phyloP scores from a whole-genome alignment of 2,797 vertebrate species.

The Chaetophractus vellerosus region DNA sequence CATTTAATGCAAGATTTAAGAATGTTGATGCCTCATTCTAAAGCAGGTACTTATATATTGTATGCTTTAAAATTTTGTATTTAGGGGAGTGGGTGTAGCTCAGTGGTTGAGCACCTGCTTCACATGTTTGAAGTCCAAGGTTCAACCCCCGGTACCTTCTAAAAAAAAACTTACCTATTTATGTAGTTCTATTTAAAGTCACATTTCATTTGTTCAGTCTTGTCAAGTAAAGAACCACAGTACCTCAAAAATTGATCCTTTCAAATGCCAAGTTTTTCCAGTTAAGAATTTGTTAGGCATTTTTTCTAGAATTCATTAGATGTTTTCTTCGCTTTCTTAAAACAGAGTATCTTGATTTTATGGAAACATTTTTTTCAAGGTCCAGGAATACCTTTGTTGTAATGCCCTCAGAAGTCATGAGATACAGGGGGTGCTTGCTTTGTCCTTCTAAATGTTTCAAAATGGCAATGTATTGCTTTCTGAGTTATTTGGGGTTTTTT shows the following conservation, averaged over 20 bases:
- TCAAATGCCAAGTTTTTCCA: constrained; percentile 18
- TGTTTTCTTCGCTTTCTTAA: constrained; percentile 20
- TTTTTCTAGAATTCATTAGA: constrained; percentile 19
- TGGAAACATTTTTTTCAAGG: constrained; percentile 22
- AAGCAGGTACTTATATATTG: constrained; percentile 92
- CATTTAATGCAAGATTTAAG: constrained; percentile 97
- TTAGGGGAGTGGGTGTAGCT: not conserved
- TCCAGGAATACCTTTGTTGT: not conserved
- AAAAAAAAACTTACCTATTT: not conserved
- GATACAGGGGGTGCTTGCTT: not conserved
- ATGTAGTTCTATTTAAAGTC: not conserved
- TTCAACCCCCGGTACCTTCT: no score
- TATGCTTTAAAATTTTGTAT: not conserved
- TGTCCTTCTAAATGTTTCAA: constrained; percentile 2
- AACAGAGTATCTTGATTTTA: not conserved
- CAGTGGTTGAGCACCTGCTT: no score
- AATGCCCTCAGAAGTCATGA: not conserved
- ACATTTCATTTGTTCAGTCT: not conserved
- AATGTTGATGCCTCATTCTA: constrained; percentile 97
- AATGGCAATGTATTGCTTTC: not conserved
- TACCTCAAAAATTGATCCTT: constrained; percentile 11
- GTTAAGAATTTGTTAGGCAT: constrained; percentile 19
- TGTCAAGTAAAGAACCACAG: not conserved
- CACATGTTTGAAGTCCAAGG: no score
- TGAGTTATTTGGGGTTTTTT: not conserved